These are phyloP conservation scores for Perodicticus potto DNA, from an alignment of 2,797 vertebrate genomes.

Conservation along the genomic window DNA sequence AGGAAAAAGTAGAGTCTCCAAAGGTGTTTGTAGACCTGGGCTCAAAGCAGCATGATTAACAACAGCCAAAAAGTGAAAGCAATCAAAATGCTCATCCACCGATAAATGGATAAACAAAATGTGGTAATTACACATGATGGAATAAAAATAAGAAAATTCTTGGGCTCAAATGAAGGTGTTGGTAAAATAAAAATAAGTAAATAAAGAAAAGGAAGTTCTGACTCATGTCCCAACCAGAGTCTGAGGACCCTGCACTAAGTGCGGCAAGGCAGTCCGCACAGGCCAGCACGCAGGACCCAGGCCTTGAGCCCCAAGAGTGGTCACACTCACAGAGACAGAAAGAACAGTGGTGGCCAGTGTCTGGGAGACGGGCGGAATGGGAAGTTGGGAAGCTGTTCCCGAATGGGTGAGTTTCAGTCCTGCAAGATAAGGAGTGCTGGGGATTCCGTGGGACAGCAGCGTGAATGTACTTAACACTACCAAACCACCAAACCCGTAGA, in stretches of 20 bases:
- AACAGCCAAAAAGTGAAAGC: not conserved
- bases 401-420: not conserved
- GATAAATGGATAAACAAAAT: not conserved
- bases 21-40: not conserved
- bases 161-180: not conserved
- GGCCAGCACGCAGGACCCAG: not conserved
- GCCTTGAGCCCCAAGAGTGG: not conserved
- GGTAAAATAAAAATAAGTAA: not conserved
- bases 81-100: not conserved
- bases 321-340: not conserved
- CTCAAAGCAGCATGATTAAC: not conserved
- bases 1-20: not conserved
- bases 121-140: not conserved
- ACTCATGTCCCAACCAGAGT: not conserved
- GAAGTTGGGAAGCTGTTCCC: not conserved
- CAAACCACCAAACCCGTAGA: not conserved
- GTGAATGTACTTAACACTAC: not conserved
- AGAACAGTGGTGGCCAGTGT: not conserved
- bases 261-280: not conserved
- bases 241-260: not conserved
- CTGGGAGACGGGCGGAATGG: not conserved
- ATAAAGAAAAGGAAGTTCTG: not conserved
- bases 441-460: not conserved
- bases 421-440: not conserved
- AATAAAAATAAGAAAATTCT: not conserved